phyloP scores from a whole-genome alignment of 2,113 vertebrate species.

The Galeopterus variegatus region DNA sequence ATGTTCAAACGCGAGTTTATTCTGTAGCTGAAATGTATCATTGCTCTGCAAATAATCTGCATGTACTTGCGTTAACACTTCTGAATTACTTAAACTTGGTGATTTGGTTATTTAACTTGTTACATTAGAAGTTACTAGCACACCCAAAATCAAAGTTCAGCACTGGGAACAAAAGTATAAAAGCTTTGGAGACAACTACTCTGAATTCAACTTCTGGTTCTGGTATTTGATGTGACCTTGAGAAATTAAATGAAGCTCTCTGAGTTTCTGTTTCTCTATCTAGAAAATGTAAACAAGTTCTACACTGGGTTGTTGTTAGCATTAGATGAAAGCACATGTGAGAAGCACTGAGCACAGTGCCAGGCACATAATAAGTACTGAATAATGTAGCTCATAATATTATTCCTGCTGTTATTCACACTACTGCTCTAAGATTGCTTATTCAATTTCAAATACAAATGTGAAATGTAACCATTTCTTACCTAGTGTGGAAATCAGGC shows the following conservation, averaged over 20 bases:
- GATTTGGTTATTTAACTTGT: slow-evolving; percentile 43
- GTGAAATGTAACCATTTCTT: neutral
- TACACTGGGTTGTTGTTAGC: neutral
- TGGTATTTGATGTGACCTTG: neutral
- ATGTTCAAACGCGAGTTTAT: neutral
- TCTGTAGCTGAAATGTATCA: neutral
- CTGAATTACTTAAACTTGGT: slow-evolving; percentile 16
- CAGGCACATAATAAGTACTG: neutral
- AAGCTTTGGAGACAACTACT: neutral
- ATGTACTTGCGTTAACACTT: neutral
- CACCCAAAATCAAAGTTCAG: neutral
- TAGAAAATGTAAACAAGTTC: neutral
- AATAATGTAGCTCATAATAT: neutral
- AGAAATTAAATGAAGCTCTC: neutral
- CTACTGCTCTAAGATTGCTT: neutral
- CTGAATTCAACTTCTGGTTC: neutral
- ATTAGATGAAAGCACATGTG: neutral
- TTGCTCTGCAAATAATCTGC: neutral
- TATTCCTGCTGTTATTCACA: neutral
- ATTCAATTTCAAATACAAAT: neutral
- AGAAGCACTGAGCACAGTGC: neutral
- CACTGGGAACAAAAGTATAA: neutral
- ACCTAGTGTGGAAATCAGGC: neutral
- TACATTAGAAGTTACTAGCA: neutral
- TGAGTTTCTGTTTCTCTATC: neutral